A percentile compares a stretch with the other conserved stretches of the same genome.
These are phyloP conservation scores for Tinamus guttatus DNA, from an alignment of 2,113 vertebrate genomes.

Conservation along the genomic window DNA sequence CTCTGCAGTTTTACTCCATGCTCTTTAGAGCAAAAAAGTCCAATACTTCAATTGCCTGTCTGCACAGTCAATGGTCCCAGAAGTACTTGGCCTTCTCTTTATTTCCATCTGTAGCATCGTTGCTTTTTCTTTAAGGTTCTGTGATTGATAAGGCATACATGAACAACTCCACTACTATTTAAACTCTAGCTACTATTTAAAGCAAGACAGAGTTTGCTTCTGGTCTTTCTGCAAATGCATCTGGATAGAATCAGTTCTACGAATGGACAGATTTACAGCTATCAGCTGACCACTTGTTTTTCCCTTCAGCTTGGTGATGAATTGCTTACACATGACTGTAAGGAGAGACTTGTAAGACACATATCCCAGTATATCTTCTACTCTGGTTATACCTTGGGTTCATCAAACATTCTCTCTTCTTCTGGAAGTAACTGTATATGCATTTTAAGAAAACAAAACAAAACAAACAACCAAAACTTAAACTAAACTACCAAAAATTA, in stretches of 20 bases:
- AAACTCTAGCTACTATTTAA: not conserved
- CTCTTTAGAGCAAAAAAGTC: constrained; percentile 4
- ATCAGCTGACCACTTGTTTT: constrained; percentile 2
- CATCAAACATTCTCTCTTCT: not conserved
- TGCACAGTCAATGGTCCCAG: not conserved
- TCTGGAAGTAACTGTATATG: not conserved
- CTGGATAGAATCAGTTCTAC: not conserved
- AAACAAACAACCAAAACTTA: not conserved
- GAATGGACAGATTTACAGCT: not conserved
- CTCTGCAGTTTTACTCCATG: not conserved
- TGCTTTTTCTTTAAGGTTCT: not conserved
- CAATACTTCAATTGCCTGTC: not conserved
- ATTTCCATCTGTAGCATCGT: not conserved
- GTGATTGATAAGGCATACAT: not conserved
- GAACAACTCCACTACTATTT: too few relatives aligned
- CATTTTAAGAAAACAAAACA: not conserved
- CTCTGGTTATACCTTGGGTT: not conserved
- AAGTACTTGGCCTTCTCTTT: not conserved
- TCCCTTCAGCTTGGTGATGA: not conserved
- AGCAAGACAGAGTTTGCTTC: not conserved
- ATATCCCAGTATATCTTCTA: not conserved
- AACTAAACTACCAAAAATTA: not conserved
- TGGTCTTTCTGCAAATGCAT: not conserved
- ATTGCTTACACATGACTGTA: not conserved
- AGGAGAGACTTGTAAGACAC: not conserved